A percentile compares a stretch with the other conserved stretches of the same genome.
phyloP scores from a whole-genome alignment of 2,797 vertebrate genomes.

The Caiman crocodilus region DNA sequence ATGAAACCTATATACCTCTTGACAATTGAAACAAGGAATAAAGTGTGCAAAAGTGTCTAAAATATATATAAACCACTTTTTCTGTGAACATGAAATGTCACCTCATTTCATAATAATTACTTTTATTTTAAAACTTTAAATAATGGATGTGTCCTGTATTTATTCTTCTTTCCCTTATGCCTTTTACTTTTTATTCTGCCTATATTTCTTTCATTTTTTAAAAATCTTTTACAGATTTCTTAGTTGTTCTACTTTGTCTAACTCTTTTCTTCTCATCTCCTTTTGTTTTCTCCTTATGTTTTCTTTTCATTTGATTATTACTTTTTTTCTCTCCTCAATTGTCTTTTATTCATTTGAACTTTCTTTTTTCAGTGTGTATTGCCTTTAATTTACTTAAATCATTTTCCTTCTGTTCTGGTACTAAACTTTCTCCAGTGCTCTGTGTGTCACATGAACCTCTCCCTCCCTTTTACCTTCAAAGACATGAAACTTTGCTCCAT shows the following conservation, averaged over 20 bases:
- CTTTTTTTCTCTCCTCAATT: background rate
- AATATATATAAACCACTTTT: background rate
- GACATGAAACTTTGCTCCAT: background rate
- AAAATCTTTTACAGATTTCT: background rate
- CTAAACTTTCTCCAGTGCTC: background rate
- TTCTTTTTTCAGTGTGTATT: background rate
- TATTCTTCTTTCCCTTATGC: background rate
- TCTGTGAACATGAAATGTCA: background rate
- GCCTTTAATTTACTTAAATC: background rate
- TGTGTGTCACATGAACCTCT: background rate
- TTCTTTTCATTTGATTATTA: background rate
- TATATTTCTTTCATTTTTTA: background rate
- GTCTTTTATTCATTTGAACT: background rate
- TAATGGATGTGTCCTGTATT: background rate
- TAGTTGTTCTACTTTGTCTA: background rate
- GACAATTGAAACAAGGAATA: background rate
- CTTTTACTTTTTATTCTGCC: background rate
- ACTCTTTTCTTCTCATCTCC: background rate
- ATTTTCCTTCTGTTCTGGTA: background rate
- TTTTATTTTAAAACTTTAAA: background rate
- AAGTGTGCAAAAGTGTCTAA: background rate
- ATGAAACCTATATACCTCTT: background rate
- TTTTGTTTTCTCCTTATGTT: accelerated
- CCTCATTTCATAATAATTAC: background rate
- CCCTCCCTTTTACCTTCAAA: background rate